Conservation (phyloP, 2,113 vertebrate genomes). For the Toxotes chatareus region DNA sequence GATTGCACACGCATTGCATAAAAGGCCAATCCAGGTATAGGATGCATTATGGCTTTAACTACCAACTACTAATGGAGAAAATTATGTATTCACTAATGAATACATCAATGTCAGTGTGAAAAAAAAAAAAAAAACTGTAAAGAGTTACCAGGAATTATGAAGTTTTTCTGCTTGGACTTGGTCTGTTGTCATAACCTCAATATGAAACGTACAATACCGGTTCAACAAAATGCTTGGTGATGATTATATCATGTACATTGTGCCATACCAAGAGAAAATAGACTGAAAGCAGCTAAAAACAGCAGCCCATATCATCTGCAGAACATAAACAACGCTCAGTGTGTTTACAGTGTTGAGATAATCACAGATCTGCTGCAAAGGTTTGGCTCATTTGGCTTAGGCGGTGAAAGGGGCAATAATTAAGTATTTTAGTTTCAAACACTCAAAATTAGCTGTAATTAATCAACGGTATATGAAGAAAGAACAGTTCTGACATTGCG, state of each 20-base stretch:
- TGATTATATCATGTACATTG: not conserved
- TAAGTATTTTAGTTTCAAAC: no score
- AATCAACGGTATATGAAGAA: no score
- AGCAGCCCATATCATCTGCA: not conserved
- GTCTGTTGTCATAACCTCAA: not conserved
- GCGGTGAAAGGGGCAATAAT: no score
- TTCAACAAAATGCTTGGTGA: not conserved
- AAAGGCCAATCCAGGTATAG: constrained; percentile 22
- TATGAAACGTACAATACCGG: not conserved
- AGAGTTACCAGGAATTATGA: not conserved
- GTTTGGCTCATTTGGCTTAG: not conserved
- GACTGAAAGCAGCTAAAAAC: not conserved
- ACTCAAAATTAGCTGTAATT: no score
- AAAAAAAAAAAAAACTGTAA: not conserved
- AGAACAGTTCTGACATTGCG: no score
- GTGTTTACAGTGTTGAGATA: not conserved
- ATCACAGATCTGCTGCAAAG: not conserved
- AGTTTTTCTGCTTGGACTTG: not conserved
- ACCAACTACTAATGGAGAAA: not conserved
- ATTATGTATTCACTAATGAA: not conserved
- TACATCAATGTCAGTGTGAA: not conserved
- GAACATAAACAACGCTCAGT: not conserved
- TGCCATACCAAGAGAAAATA: not conserved
- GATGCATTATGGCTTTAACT: not conserved
- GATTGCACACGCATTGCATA: not conserved